Base-by-base conservation (phyloP, 2,797 vertebrate genomes). In the Scyliorhinus canicula region DNA sequence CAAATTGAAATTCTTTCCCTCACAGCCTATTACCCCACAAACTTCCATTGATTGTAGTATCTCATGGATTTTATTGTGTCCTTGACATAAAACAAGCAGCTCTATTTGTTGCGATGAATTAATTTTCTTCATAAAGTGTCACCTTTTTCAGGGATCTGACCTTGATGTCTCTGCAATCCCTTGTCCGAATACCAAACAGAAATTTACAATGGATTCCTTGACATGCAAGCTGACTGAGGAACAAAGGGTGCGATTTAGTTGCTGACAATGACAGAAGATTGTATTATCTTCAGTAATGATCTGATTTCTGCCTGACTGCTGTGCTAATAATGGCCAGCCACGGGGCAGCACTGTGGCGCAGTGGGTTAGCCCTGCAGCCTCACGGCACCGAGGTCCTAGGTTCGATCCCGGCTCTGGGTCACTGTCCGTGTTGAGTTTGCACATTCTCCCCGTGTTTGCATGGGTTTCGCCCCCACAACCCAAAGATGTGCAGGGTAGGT, bases 231-330 rank as follows among this genome's bases (percentile, higher is more conserved):
- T 2, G 60, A 11, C 91, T 44, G 40, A 28, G 67, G 69, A 74
- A 74, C 65, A 94, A 94, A 94, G 93, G 14, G 4, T 50, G 47
- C 52, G 65, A 52, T 35, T n/a, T 55, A n/a, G 12, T 14, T 71
- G 65, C 47, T 94, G 65, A 52, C 67, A 94, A 19, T n/a, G 47
- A 74, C 65, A 19, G 65, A 50, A 21, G 93, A 35, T 35, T 94
- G 60, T 44, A 91, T 88, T 88, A 88, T 88, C 31, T 88, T 31
- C 85, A 88, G 12, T 88, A 88, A 88, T 88, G 52, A 88, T 88
- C 55, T 35, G 55, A n/a, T 57, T 88, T 88, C 52, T 35, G 52
- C 85, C 85, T n/a, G 88, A 91, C 57, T 91, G 88, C 57, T 40
- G n/a, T 47, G n/a, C 60, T 65, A 44, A 65, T 65, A 44, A 65